Evolutionary conservation across 2,888 invertebrate species (phyloP), one percentile per base, ranked within the genome.

Genomic region (Noctuana brunneofusca): DNA sequence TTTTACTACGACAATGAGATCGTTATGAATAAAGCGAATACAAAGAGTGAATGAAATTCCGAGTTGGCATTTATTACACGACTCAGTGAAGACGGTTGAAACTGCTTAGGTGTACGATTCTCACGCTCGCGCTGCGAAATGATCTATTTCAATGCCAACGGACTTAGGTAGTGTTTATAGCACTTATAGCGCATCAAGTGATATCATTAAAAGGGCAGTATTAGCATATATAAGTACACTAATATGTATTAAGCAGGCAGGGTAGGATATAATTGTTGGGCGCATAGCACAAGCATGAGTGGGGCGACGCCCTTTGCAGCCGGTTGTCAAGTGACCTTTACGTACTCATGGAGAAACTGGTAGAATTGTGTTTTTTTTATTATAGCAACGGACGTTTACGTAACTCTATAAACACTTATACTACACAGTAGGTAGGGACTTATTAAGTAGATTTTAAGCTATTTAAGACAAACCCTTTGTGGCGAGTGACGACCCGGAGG

Each of bases 241-340:
- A 67, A 69, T 43, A 43, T 71, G 70, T 69, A 69, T 35, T 69
- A 67, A 70, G 73, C 70, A 69, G 74, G 71, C 72, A 72, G 46
- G 11, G 54, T 48, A 24, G 49, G 55, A 55, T 62, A 62, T 55
- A 62, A 62, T 62, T 62, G 73, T 58, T 60, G 59, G 58, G 62
- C 57, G 57, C 63, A 64, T 65, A 67, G 58, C 64, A 54, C 59
- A 66, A 63, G 71, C 72, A 66, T 68, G 72, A 78, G 75, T 75
- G 76, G 86, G 81, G 79, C 83, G 78, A 79, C 73, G 83, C 81
- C 83, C 87, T 84, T 80, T 75, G 68, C 69, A 74, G 75, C 70
- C 75, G 78, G 80, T 77, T 78, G 76, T 78, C 86, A 81, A 82
- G 76, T 89, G 83, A 89, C 89, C 89, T 89, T 89, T 89, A 79